Conservation (phyloP, 2,888 invertebrate species). For the Ornithoptera priamus region DNA sequence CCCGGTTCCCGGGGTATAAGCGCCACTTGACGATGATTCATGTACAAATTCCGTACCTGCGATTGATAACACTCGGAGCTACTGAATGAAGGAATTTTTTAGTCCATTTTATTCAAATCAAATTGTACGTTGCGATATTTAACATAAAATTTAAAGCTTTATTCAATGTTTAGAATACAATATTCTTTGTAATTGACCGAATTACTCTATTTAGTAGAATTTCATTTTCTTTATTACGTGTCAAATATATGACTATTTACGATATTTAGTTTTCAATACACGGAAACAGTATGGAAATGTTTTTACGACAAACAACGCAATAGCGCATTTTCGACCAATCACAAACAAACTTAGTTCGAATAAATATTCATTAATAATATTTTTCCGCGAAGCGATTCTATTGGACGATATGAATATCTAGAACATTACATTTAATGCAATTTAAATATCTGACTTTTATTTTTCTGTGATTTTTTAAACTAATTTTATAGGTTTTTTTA, state of each 20-base stretch:
- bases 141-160: neutral
- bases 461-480: neutral
- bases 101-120: conserved; percentile 48
- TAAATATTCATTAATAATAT: conserved; percentile 22
- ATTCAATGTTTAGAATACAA: neutral
- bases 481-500: neutral
- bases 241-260: neutral
- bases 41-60: conserved; percentile 75
- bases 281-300: neutral
- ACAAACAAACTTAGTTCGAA: conserved; percentile 11
- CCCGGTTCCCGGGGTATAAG: conserved; percentile 65
- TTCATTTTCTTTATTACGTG: neutral
- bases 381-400: conserved; percentile 11
- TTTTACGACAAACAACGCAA: conserved; percentile 10
- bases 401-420: neutral
- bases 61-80: conserved; percentile 74
- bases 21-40: conserved; percentile 79
- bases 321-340: conserved; percentile 35
- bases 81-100: conserved; percentile 71
- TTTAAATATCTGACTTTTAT: neutral
- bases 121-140: conserved; percentile 1
- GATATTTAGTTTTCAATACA: neutral
- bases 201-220: neutral
- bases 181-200: neutral
- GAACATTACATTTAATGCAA: neutral